A percentile compares a stretch with the other conserved stretches of the same genome.
phyloP scores from a whole-genome alignment of 1,140 invertebrate genomes.

The Calephelis nemesis region DNA sequence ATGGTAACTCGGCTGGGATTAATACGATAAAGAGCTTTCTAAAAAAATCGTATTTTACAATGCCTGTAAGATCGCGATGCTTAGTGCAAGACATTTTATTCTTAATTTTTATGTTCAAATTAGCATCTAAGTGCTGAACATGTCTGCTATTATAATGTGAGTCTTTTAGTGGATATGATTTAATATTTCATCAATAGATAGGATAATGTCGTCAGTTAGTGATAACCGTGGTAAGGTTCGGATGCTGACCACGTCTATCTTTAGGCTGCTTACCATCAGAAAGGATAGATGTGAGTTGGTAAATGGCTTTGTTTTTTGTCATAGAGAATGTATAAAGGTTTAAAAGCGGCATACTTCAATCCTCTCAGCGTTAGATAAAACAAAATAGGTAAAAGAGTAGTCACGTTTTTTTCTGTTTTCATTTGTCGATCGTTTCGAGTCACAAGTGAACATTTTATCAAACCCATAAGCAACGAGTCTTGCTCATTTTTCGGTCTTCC shows the following conservation, averaged over 20 bases:
- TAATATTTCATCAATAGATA: constrained; percentile 24
- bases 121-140: constrained; percentile 43
- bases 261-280: constrained; percentile 23
- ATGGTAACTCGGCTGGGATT: no score
- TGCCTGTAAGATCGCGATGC: constrained; percentile 6
- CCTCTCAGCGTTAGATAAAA: constrained; percentile 18
- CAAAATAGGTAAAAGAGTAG: constrained; percentile 22
- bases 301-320: constrained; percentile 22
- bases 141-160: constrained; percentile 32
- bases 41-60: constrained; percentile 2
- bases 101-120: constrained; percentile 48
- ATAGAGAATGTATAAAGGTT: constrained; percentile 23
- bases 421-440: constrained; percentile 6
- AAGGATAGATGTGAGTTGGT: constrained; percentile 21
- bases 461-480: constrained; percentile 19
- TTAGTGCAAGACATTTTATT: constrained; percentile 27
- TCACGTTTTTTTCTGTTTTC: constrained; percentile 15
- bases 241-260: constrained; percentile 25
- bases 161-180: constrained; percentile 23
- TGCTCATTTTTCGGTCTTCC: constrained; percentile 24
- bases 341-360: constrained; percentile 22
- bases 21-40: no score
- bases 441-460: constrained; percentile 11
- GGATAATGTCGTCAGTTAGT: constrained; percentile 19
- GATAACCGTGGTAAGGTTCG: constrained; percentile 29